A percentile compares a stretch with the other conserved stretches of the same genome.
Conservation (phyloP, 2,797 vertebrate species). For the Eulemur coronatus region DNA sequence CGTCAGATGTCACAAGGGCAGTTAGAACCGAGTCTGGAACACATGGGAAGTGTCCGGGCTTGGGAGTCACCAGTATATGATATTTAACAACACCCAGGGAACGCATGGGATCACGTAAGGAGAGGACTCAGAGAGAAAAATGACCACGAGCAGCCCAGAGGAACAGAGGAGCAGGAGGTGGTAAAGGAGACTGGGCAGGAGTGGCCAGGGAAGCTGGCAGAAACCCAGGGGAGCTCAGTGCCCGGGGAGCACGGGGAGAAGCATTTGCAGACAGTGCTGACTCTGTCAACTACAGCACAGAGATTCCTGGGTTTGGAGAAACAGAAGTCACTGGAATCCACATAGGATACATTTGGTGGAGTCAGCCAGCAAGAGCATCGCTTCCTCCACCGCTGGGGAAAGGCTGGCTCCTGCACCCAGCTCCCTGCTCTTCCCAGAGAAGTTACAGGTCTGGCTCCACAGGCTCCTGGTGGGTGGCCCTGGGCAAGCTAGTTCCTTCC, state of each 20-base stretch:
- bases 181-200: neutral
- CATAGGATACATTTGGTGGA: neutral
- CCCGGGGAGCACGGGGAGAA: neutral
- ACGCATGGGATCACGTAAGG: neutral
- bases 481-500: neutral
- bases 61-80: neutral
- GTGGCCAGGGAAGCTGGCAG: neutral
- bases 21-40: neutral
- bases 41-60: neutral
- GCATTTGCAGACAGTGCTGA: neutral
- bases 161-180: neutral
- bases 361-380: neutral
- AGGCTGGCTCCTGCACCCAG: neutral
- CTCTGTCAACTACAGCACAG: neutral
- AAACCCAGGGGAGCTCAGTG: neutral
- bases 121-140: neutral
- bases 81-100: neutral
- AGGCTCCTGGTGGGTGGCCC: neutral
- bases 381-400: neutral
- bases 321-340: neutral
- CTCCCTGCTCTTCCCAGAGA: neutral
- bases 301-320: neutral
- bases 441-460: neutral
- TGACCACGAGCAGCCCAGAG: neutral
- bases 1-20: neutral